Base-by-base conservation (phyloP, 2,797 vertebrate species). In the Kryptolebias ocellatus region DNA sequence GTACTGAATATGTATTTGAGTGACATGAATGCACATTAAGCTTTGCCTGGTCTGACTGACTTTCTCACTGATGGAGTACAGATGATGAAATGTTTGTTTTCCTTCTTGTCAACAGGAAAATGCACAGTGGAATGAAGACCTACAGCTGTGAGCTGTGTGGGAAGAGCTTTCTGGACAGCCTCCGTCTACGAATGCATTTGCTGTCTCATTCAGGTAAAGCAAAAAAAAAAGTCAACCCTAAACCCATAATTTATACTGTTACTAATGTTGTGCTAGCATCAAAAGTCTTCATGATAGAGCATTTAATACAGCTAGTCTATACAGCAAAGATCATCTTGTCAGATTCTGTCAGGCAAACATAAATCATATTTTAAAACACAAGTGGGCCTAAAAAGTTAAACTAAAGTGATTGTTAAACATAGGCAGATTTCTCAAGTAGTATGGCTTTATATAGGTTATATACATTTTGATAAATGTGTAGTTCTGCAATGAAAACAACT, bases 51-150 rank as follows among this genome's bases (percentile, higher is more conserved):
- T 64, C 14, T 29, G 60, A 24, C 5, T 52, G n/a, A 62, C 39
- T 52, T 24, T 55, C 5, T 54, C 2, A 8, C 16, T n/a, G 10
- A 11, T 29, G 10, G 3, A 2, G n/a, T 52, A 27, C 59, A 31
- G 31, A 54, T 27, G 29, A 2, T 79, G 15, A 83, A 44, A 57
- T 72, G 53, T 79, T 56, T 76, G 17, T 72, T 58, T 67, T 84
- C 31, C 92, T 77, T 53, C 80, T 74, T 76, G 64, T 84, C 73
- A 76, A 77, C 87, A 99, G 97, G 95, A 98, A 98, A 90, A 96
- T 98, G 90, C 98, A 98, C 94, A 98, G 97, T 62, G 96, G 96
- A 57, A 98, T 99, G 95, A 99, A 98, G 95, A 98, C 96, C 0
- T 99, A 98, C 3, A 96, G 96, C 86, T 99, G 98, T 24, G 98